Base-by-base conservation (phyloP, 2,797 vertebrate genomes). In the Mus minutoides region DNA sequence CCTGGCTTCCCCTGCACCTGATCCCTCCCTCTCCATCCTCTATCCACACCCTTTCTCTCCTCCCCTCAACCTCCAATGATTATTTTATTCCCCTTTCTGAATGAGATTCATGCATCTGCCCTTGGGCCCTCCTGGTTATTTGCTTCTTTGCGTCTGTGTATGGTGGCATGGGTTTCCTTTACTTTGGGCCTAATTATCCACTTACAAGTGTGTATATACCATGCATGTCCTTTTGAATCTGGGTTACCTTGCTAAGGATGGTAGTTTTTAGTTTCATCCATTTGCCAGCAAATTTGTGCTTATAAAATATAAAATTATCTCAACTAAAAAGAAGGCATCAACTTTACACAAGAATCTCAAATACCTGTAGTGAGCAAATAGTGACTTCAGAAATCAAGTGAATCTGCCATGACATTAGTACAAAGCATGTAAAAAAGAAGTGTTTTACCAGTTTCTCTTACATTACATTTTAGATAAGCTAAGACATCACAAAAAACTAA, bases 381-480 rank as follows among this genome's bases (percentile, higher is more conserved):
- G 82, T 79, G 52, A 17, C 43, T 49, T 92, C n/a, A 93, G 43
- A 89, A 92, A 94, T 84, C 56, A 95, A 69, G 37, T 2, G 1
- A 4, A 34, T 86, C 94, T 75, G 8, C 67, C 67, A 16, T 64
- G 19, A 82, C 52, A 88, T 82, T 91, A 90, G 95, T 43, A 37
- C 9, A 54, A 96, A 77, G 80, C 93, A 80, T 90, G 29, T 90
- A 64, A 94, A 93, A 17, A 34, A 73, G 77, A 89, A 91, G 60
- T 88, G 12, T 80, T 97, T 87, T 88, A 69, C 7, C 79, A 94
- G 6, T 94, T 96, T 95, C 3, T n/a, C 54, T 96, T 87, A 91
- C 84, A 84, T 49, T 34, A 3, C 62, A 75, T 91, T 94, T 96
- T 95, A 77, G 90, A 96, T 96, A 87, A 92, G 49, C 31, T 64